Evolutionary conservation across 2,797 vertebrate species (phyloP).

Genomic region (Synanceia verrucosa): DNA sequence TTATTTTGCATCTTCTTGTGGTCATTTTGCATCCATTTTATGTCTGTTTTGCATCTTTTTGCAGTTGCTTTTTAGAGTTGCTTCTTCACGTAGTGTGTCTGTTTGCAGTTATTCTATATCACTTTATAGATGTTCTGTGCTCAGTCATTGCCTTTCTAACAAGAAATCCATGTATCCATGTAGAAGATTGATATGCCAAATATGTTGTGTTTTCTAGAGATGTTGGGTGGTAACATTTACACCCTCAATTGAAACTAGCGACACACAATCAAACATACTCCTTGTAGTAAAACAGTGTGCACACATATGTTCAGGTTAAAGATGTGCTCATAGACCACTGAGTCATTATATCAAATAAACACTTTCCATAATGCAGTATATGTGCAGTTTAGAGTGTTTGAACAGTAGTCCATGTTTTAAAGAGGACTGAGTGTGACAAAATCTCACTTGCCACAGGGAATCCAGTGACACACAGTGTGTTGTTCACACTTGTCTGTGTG

Average conservation of each 20-base stretch:
- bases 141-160: too few species aligned
- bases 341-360: background rate
- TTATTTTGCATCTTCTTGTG: too few species aligned
- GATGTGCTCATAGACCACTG: too few species aligned
- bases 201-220: background rate
- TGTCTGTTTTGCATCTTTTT: background rate
- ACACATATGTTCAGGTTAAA: background rate
- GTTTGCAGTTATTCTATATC: background rate
- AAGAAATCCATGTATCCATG: too few species aligned
- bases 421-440: constrained; percentile 34
- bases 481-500: background rate
- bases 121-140: too few species aligned
- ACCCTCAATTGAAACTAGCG: background rate
- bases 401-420: background rate
- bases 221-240: background rate
- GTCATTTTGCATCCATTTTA: too few species aligned
- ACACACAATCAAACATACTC: background rate
- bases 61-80: background rate
- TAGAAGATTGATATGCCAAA: background rate
- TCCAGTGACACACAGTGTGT: constrained; percentile 20
- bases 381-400: background rate
- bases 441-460: constrained; percentile 6
- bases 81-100: background rate
- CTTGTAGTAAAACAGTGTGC: background rate
- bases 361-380: background rate